phyloP scores from a whole-genome alignment of 2,888 invertebrate genomes.

The Encarsia formosa region DNA sequence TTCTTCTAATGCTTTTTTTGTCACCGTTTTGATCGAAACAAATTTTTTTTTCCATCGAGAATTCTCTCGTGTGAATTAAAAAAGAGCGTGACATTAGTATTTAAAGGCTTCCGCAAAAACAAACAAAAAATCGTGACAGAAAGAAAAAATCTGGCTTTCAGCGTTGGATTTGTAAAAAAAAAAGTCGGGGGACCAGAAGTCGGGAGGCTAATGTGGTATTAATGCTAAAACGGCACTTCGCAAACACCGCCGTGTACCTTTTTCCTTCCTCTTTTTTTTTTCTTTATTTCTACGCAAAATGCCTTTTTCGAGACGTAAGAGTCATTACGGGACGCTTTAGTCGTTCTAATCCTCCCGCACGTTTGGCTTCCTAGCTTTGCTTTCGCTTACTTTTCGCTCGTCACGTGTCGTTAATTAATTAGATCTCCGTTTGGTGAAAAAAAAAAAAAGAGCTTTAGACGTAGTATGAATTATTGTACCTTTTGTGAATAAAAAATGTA shows the following conservation, averaged over 20 bases:
- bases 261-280: background rate
- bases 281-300: too few relatives aligned
- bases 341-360: background rate
- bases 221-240: constrained; percentile 11
- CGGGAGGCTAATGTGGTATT: constrained; percentile 8
- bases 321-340: background rate
- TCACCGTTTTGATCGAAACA: too few relatives aligned
- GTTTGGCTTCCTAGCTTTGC: too few relatives aligned
- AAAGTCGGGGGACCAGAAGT: background rate
- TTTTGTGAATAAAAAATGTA: too few relatives aligned
- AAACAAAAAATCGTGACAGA: background rate
- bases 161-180: background rate
- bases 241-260: constrained; percentile 1
- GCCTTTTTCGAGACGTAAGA: background rate
- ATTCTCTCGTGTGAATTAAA: too few relatives aligned
- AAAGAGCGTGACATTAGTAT: background rate
- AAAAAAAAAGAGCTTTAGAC: too few relatives aligned
- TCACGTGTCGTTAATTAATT: too few relatives aligned
- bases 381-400: too few relatives aligned
- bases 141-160: background rate
- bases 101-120: background rate
- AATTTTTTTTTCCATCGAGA: too few relatives aligned
- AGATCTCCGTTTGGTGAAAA: too few relatives aligned
- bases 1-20: too few relatives aligned
- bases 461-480: too few relatives aligned